Evolutionary conservation across 2,888 invertebrate species (phyloP), one percentile per base, ranked within the genome.

Genomic region (Oxystoma pomonae): DNA sequence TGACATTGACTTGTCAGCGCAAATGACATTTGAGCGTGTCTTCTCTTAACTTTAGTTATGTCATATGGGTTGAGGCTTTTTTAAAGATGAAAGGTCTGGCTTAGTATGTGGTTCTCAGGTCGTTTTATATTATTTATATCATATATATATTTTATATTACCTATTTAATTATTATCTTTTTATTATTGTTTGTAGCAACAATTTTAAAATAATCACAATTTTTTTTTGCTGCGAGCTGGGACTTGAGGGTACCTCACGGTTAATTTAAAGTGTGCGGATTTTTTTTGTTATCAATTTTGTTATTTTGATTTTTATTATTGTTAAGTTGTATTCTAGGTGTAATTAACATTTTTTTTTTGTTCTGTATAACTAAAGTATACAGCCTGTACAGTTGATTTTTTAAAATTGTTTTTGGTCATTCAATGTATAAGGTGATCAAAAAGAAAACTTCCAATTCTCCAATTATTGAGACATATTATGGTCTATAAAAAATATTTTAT

Each of bases 271-370:
- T 64, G 63, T 63, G 66, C 55, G 66, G 64, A 63, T 67, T 66
- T 64, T 66, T 67, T 65, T 64, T 65, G 63, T 67, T 66, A 63
- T 62, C 55, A 22, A 55, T 63, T 74, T 35, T 35, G 35, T 35
- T 35, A 35, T 75, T 75, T 71, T 68, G 68, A 71, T 74, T 70
- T 75, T 71, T 73, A 77, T 76, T 75, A 76, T 75, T 74, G 76
- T 78, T 78, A 78, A 77, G 77, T 78, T 78, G 76, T 76, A 75
- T 74, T 71, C 72, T 76, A 77, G 75, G 74, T 74, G 75, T 74
- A 74, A 75, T 74, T 71, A 64, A 69, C 68, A 35, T 35, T 35
- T 35, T 35, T n/a, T 35, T 35, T 35, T 64, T 68, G 74, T 77
- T 76, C 76, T 77, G 77, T 78, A 78, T 77, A 78, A 76, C 35